Percentiles rank a stretch among this genome's conserved stretches.
Conservation (phyloP, 92 coral and sea anemone species). For the Zoanthus sociatus region DNA sequence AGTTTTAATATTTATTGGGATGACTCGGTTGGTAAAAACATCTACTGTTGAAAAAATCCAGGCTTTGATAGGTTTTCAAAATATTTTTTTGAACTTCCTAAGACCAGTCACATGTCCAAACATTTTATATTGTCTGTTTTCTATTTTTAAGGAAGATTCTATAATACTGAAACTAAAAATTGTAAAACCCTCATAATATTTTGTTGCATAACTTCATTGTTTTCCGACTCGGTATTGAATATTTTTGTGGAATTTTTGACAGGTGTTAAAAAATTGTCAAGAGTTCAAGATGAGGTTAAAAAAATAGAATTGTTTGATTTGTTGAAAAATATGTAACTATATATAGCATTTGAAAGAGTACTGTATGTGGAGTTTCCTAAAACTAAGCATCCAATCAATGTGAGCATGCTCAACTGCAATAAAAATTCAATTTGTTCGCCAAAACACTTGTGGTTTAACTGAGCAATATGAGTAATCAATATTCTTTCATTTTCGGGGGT, state of each 20-base stretch:
- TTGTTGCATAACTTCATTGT: slow-evolving; percentile 6
- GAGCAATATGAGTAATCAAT: slow-evolving; percentile 17
- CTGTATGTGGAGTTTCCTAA: slow-evolving; percentile 2
- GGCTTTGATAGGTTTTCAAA: background rate
- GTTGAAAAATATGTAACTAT: slow-evolving; percentile 1
- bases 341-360: background rate
- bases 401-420: background rate
- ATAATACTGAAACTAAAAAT: slow-evolving; percentile 4
- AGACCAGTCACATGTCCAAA: slow-evolving; percentile 24
- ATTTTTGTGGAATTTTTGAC: slow-evolving; percentile 17
- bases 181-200: background rate
- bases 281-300: slow-evolving; percentile 12
- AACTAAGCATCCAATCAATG: background rate
- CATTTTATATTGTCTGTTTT: slow-evolving; percentile 14
- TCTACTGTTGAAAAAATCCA: slow-evolving; percentile 13
- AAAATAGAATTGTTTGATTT: slow-evolving; percentile 20
- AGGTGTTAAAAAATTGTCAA: slow-evolving; percentile 14
- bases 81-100: slow-evolving; percentile 8
- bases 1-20: slow-evolving; percentile 3
- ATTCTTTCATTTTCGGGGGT: slow-evolving; percentile 5
- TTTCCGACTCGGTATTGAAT: slow-evolving; percentile 9
- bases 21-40: slow-evolving; percentile 23
- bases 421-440: background rate
- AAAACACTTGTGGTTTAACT: background rate
- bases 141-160: slow-evolving; percentile 16